Evolutionary conservation across 2,888 invertebrate species (phyloP).

Genomic region (Calameuta filiformis): DNA sequence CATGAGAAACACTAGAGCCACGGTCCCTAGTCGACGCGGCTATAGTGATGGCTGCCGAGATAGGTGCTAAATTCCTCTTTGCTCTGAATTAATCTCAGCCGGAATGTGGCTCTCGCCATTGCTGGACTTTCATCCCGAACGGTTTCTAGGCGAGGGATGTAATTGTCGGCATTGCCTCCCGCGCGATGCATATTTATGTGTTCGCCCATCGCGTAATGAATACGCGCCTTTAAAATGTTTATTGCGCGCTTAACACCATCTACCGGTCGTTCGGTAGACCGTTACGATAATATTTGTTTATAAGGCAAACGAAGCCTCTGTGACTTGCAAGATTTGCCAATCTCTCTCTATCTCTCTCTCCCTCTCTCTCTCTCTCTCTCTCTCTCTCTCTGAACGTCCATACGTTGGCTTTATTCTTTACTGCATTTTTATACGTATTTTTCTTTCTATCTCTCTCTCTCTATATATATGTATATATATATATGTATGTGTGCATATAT

Average conservation of each 20-base stretch:
- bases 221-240: slow-evolving; percentile 5
- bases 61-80: slow-evolving; percentile 63
- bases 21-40: background rate
- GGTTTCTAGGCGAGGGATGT: slow-evolving; percentile 39
- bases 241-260: slow-evolving; percentile 3
- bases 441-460: background rate
- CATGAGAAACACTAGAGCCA: slow-evolving; percentile 20
- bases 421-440: background rate
- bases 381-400: background rate
- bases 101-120: slow-evolving; percentile 54
- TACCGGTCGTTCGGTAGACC: background rate
- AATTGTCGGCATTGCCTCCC: slow-evolving; percentile 32
- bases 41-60: slow-evolving; percentile 46
- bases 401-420: background rate
- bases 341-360: too few species aligned
- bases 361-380: too few species aligned
- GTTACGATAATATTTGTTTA: background rate
- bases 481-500: background rate
- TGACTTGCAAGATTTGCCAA: background rate
- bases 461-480: background rate
- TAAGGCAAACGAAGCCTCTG: background rate
- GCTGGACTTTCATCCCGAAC: slow-evolving; percentile 47
- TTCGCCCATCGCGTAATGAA: slow-evolving; percentile 7
- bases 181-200: slow-evolving; percentile 10
- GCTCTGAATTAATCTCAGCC: slow-evolving; percentile 63